Evolutionary conservation across 2,113 vertebrate species (phyloP), one percentile per base, ranked within the genome.

Genomic region (Colius striatus): DNA sequence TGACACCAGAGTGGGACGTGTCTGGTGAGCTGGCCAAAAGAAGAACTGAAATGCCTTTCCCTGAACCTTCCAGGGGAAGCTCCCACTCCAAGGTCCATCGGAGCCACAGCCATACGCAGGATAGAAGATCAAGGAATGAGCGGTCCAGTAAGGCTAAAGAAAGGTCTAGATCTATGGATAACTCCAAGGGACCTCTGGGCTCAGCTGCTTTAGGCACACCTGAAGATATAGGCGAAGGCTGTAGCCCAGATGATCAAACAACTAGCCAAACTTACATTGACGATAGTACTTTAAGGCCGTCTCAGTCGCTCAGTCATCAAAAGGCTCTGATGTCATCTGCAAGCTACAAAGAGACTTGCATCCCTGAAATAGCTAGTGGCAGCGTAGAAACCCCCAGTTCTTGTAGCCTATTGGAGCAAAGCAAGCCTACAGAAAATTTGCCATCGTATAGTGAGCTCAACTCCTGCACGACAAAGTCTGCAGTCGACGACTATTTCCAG

Each of bases 71-170:
- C 79, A 97, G 99, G 84, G 99, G 99, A 63, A 99, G 99, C 63
- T 99, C 99, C 88, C 98, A 98, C 89, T 99, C 99, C 27, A 99
- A 99, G 97, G 99, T 99, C 77, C 99, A 99, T 97, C 99, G 99
- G 95, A 99, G 99, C 84, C 99, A 99, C 97, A 99, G 99, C 96
- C 99, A 99, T 98, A 99, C 99, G 13, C 99, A 99, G 96, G 99
- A 99, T 94, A 98, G 99, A 94, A 98, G 99, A 95, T 99, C 99
- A 3, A 97, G 99, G 48, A 99, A 99, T 8, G 99, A 99, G 96
- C 98, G 99, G 67, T 98, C 99, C 38, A 99, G 97, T 98, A 99
- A 99, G 97, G 99, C 99, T 97, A 99, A 99, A 98, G 99, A 99
- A 94, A 98, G 99, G 54, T 99, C 99, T 77, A 98, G 99, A 78